Percentiles rank a stretch among this genome's conserved stretches.
These are phyloP conservation scores for Brachirus orientalis DNA, from an alignment of 2,113 vertebrate species.

Conservation along the genomic window DNA sequence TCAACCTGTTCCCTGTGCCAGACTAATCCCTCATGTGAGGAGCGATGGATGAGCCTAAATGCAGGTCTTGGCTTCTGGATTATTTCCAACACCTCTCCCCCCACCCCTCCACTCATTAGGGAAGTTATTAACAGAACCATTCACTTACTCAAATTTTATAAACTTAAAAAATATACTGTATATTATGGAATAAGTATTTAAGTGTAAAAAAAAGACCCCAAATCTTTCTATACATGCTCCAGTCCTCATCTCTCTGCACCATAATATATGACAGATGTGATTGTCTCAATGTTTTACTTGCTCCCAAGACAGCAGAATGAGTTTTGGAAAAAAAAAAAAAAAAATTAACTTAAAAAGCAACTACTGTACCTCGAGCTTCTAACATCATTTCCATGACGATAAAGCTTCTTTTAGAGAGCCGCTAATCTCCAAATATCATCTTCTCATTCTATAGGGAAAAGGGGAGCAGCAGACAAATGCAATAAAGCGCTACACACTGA, in stretches of 20 bases:
- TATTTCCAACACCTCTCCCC: constrained; percentile 7
- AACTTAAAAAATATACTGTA: not conserved
- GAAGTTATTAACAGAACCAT: not conserved
- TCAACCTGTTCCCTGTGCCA: constrained; percentile 61
- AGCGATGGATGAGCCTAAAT: constrained; percentile 46
- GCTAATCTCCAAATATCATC: constrained; percentile 71
- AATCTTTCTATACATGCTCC: constrained; percentile 4
- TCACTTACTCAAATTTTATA: not conserved
- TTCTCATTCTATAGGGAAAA: constrained; percentile 56
- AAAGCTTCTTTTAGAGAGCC: constrained; percentile 49
- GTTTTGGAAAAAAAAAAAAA: constrained; percentile 19
- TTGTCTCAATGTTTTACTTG: constrained; percentile 55
- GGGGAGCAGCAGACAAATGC: constrained; percentile 42
- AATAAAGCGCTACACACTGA: constrained; percentile 59
- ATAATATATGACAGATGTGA: constrained; percentile 42
- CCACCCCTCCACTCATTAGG: constrained; percentile 6
- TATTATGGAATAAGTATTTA: not conserved
- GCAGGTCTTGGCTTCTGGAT: constrained; percentile 46
- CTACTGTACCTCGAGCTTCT: constrained; percentile 46
- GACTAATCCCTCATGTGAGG: constrained; percentile 61
- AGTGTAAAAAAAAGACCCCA: no score
- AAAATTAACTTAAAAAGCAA: constrained; percentile 46
- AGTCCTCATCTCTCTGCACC: constrained; percentile 2
- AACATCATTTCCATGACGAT: constrained; percentile 53
- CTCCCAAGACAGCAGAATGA: constrained; percentile 15